These are phyloP conservation scores for Zosterops pallidus DNA, from an alignment of 2,113 vertebrate species.

Conservation along the genomic window DNA sequence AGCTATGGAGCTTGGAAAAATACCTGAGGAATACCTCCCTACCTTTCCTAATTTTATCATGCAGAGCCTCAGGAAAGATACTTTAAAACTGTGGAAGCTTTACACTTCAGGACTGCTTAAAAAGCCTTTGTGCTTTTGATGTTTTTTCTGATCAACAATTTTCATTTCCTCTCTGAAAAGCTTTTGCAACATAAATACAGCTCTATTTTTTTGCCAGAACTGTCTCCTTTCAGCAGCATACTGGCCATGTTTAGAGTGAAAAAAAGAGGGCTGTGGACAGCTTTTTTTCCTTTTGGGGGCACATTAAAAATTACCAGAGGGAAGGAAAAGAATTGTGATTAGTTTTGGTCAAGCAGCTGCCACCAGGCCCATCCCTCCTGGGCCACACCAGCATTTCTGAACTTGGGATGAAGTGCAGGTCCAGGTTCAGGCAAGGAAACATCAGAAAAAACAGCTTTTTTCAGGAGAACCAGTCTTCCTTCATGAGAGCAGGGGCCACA, in stretches of 20 bases:
- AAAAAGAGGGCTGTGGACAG: neutral
- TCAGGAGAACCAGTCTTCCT: neutral
- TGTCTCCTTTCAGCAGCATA: neutral
- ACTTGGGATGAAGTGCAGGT: accelerated
- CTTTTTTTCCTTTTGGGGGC: neutral
- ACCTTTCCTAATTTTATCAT: neutral
- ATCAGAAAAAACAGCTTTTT: neutral
- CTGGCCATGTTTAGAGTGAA: neutral
- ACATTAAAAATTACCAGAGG: neutral
- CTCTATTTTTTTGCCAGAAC: neutral
- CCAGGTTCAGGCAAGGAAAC: no score
- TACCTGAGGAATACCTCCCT: neutral
- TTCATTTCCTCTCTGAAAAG: neutral
- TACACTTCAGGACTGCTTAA: neutral
- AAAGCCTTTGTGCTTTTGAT: neutral
- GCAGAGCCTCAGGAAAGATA: neutral
- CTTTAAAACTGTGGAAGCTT: neutral
- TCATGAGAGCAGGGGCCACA: neutral
- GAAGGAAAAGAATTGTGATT: neutral
- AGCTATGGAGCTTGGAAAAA: neutral
- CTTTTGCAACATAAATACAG: neutral
- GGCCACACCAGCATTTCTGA: neutral
- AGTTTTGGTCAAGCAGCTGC: neutral
- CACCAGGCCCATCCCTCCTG: neutral
- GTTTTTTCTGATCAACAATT: neutral